Evolutionary conservation across 2,797 vertebrate genomes (phyloP), one percentile per base, ranked within the genome.

Genomic region (Columba guinea): DNA sequence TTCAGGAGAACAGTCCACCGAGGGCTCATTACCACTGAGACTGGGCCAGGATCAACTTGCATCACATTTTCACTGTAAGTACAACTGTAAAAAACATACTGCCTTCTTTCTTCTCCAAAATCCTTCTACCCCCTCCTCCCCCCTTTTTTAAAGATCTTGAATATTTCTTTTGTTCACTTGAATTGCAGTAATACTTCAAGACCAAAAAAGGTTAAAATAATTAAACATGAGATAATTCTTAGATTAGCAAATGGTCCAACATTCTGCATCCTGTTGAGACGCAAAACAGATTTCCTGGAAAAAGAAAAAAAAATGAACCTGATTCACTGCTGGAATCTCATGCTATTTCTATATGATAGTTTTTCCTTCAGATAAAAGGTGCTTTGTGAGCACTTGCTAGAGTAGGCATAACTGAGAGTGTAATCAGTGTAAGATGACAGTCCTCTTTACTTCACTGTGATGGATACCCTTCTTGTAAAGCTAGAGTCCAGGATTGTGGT

Each of bases 1-100:
- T 96, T 98, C 98, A 1, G 98, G 99, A 96, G 98, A 98, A 51
- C 97, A 98, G 82, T 98, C 98, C 35, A 97, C 98, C 0, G 99
- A 99, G 90, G 98, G 98, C 20, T 98, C 98, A 2, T 98, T 99
- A 90, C 99, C 99, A 23, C 95, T 99, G 63, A 97, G 98, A 35
- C 95, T 97, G 17, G 97, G 98, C 94, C 98, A 98, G 93, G 98
- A 98, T 93, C 98, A 97, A 8, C 78, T 96, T 44, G 82, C 78
- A 4, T 87, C 97, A 59, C 75, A 98, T 85, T 96, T 98, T 86
- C 98, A 98, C 19, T 97, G 99, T 99, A 96, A 99, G 99, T 99
- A 97, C 82, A 44, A 30, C 27, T 34, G 37, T 53, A 56, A 51
- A 74, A 87, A 76, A 39, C 10, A 5, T 3, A 13, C 10, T 71